Evolutionary conservation across 2,797 vertebrate species (phyloP), one percentile per base, ranked within the genome.

Genomic region (Hafferia zeledoni): DNA sequence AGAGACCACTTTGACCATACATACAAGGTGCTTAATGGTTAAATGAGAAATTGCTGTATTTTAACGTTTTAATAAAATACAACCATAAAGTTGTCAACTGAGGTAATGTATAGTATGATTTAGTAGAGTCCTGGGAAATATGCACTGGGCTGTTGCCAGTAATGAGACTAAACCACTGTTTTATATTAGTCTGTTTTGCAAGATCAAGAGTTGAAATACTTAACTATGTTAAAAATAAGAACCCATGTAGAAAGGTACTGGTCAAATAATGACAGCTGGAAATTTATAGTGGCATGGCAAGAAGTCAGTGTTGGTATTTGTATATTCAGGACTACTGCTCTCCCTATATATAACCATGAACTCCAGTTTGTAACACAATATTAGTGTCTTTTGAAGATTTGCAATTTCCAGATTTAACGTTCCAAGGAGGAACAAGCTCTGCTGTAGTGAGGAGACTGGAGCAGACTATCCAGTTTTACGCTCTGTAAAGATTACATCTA

Each of bases 61-160:
- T 91, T 86, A 96, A 69, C 53, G 77, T 95, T 93, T 95, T 94
- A 95, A 72, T 95, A 94, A 95, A 94, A 93, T 75, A 78, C 55
- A 92, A 41, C 52, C 70, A 27, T 50, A 52, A 81, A 92, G 83
- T 64, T 96, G 72, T 86, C 53, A 30, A 19, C 63, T 78, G 90
- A 69, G n/a, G 37, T 87, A 92, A 76, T 59, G 46, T 61, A 16
- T 41, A 83, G 27, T 68, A 25, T 87, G 74, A 93, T 91, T 47
- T 87, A 93, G n/a, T 75, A 76, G 55, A 71, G 44, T 91, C 65
- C 63, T 96, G 90, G 63, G 93, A 96, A 96, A 95, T 92, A 82
- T 24, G 15, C 67, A 28, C 39, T 75, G 55, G 92, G 70, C 83
- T 92, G 50, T 69, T 95, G 35, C 60, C 61, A 74, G 68, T 60